phyloP scores from a whole-genome alignment of 2,113 vertebrate species.

The Rhadina sibilatrix region DNA sequence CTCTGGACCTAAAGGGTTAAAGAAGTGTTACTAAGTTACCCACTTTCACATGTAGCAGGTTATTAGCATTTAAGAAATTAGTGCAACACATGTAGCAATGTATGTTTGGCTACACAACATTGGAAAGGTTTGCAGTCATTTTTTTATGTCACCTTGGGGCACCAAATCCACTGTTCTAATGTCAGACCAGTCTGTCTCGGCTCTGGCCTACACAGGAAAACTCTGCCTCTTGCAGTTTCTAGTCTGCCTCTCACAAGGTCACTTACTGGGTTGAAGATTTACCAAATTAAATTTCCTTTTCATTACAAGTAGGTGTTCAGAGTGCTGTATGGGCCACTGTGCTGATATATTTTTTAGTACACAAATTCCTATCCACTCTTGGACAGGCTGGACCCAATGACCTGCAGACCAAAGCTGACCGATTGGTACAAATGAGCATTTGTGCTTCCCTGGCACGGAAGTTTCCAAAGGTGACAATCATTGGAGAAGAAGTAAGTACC shows the following conservation, averaged over 20 bases:
- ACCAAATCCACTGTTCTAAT: neutral
- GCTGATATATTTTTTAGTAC: neutral
- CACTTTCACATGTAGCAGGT: neutral
- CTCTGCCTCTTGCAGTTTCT: neutral
- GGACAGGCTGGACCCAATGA: slow-evolving; percentile 86
- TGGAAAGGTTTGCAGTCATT: neutral
- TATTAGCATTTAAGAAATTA: neutral
- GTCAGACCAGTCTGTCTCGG: neutral
- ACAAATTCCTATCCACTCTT: neutral
- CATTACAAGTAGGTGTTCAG: neutral
- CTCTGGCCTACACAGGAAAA: neutral
- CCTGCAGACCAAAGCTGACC: slow-evolving; percentile 94
- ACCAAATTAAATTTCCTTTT: neutral
- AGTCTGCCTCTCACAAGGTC: neutral
- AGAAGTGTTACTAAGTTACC: neutral
- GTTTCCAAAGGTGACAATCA: slow-evolving; percentile 92
- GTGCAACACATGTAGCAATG: neutral
- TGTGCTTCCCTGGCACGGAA: slow-evolving; percentile 86
- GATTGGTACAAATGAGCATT: slow-evolving; percentile 91
- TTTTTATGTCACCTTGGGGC: neutral
- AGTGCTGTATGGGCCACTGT: neutral
- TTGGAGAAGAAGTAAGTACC: slow-evolving; percentile 90
- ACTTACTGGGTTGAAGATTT: neutral
- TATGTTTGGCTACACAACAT: neutral
- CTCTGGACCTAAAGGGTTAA: neutral